Evolutionary conservation across 2,113 vertebrate species (phyloP).

Genomic region (Struthidea cinerea): DNA sequence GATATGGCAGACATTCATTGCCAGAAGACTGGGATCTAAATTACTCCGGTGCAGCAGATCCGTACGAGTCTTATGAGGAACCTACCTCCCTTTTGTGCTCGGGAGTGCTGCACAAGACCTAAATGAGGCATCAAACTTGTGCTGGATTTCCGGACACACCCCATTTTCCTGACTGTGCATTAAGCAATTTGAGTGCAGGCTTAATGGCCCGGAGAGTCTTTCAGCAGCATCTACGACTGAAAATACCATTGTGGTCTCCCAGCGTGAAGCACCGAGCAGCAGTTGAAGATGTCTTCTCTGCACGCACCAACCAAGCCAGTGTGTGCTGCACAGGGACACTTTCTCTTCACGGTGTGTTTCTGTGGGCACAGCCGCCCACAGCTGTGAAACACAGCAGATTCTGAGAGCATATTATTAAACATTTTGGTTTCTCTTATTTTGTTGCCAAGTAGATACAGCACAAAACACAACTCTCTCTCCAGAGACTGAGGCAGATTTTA

Average conservation of each 20-base stretch:
- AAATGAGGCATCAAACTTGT: not conserved
- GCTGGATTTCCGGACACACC: not conserved
- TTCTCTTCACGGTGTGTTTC: not conserved
- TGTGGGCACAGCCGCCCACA: conserved; percentile 6
- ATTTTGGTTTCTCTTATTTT: conserved; percentile 14
- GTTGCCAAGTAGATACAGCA: conserved; percentile 11
- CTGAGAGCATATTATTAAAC: conserved; percentile 16
- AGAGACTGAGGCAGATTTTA: not conserved
- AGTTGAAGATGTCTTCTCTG: not conserved
- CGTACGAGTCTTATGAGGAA: rapidly evolving
- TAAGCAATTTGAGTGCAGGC: not conserved
- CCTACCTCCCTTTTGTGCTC: not conserved
- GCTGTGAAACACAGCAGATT: conserved; percentile 24
- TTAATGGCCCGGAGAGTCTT: not conserved
- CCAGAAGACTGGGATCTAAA: not conserved
- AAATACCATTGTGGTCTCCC: not conserved
- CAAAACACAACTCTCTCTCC: not conserved
- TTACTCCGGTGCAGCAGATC: rapidly evolving
- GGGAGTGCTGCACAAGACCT: not conserved
- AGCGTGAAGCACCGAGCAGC: not conserved
- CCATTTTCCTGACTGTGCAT: not conserved
- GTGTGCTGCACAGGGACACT: not conserved
- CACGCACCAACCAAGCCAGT: not conserved
- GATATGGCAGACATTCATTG: not conserved
- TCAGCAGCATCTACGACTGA: not conserved